Percentiles rank a stretch among this genome's conserved stretches.
Conservation (phyloP, 2,888 invertebrate genomes). For the Hyppa rectilinea region DNA sequence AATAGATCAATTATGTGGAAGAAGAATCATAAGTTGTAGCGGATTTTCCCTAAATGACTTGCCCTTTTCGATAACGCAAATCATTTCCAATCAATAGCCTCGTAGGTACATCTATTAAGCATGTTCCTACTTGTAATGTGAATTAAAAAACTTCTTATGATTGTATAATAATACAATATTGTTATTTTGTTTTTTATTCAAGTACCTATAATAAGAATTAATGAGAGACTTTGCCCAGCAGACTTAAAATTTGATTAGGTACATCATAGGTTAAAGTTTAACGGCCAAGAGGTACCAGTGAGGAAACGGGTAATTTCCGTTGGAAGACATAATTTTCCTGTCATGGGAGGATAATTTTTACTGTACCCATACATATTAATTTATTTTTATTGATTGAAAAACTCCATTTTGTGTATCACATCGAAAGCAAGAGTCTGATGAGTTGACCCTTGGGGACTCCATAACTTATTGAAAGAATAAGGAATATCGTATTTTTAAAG, state of each 20-base stretch:
- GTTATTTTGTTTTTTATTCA: too few species aligned
- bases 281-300: neutral
- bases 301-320: neutral
- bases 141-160: neutral
- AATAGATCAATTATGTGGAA: neutral
- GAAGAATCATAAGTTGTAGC: neutral
- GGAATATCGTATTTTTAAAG: neutral
- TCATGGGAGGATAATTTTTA: neutral
- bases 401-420: neutral
- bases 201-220: neutral
- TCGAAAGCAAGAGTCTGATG: neutral
- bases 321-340: neutral
- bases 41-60: conserved; percentile 41
- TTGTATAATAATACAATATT: neutral
- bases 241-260: neutral
- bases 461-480: neutral
- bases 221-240: neutral
- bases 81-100: conserved; percentile 11
- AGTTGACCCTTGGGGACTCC: neutral
- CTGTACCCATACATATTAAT: neutral
- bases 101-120: neutral
- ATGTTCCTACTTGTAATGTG: neutral
- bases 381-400: neutral
- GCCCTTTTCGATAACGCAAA: conserved; percentile 18
- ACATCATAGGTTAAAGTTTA: neutral